Evolutionary conservation across 2,113 vertebrate species (phyloP).

Genomic region (Dolichotis patagonum): DNA sequence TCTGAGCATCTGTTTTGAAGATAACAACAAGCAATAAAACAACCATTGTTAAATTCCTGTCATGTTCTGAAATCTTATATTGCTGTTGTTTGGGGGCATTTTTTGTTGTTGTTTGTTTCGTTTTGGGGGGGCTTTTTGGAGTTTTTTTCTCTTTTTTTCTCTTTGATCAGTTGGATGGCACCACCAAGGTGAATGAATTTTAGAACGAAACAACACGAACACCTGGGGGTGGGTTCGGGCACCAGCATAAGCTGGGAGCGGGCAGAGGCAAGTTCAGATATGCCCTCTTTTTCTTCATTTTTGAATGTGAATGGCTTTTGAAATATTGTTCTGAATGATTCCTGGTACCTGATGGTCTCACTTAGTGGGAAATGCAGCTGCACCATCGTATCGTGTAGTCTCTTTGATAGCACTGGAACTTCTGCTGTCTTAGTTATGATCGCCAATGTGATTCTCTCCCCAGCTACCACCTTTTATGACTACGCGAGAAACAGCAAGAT

Average conservation of each 20-base stretch:
- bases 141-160: no score
- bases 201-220: not conserved
- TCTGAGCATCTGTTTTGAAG: no score
- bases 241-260: not conserved
- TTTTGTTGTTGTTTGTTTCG: no score
- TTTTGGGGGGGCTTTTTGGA: no score
- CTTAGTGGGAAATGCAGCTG: not conserved
- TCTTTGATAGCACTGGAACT: not conserved
- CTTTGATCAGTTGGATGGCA: not conserved
- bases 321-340: conserved; percentile 37
- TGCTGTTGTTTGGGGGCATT: no score
- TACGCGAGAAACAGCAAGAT: not conserved
- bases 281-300: not conserved
- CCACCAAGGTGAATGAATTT: not conserved
- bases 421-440: not conserved
- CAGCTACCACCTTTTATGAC: conserved; percentile 85
- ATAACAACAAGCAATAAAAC: no score
- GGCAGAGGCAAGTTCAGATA: not conserved
- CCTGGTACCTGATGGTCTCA: not conserved
- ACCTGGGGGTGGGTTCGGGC: not conserved
- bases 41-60: no score
- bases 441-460: conserved; percentile 57
- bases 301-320: not conserved
- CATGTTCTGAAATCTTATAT: no score
- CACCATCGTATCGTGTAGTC: not conserved